Evolutionary conservation across 2,113 vertebrate genomes (phyloP), one percentile per base, ranked within the genome.

Genomic region (Burhinus bistriatus): DNA sequence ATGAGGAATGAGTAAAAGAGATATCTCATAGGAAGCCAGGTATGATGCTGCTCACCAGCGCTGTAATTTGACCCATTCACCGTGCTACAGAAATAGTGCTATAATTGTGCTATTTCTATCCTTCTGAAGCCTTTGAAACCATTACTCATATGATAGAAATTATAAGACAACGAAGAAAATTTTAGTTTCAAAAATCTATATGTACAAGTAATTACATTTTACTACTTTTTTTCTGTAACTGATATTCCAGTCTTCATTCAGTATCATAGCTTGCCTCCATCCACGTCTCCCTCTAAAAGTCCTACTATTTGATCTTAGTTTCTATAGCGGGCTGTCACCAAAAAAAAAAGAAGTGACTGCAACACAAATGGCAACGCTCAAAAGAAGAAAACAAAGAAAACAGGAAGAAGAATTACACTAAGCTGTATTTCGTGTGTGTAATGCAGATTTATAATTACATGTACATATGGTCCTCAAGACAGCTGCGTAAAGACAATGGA

Each of bases 351-450:
- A 88, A 96, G 69, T 78, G 57, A 64, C 26, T 61, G 58, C 87
- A 95, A 78, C 12, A 83, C 16, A 97, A 97, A 92, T 58, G 64
- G 55, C 82, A 83, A 91, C 62, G 71, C 7, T 70, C 68, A 38
- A 42, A 65, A 93, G 68, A 83, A 93, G 47, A 20, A 88, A 52
- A 36, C 5, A 83, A 82, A 94, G 59, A 77, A 77, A 76, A 73
- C 26, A 68, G 55, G 71, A 93, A 96, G 44, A 96, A 89, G 58
- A 94, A 64, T 59, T 36, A n/a, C 47, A 83, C 57, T 80, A 94
- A 85, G 73, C 27, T 92, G 69, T 92, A 77, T 82, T 95, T 94
- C 47, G 79, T 68, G 81, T 51, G 32, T 51, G 13, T 27, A 66
- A 40, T 45, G 61, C 20, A 88, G 42, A 54, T 89, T 62, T 90